These are phyloP conservation scores for Zaprionus lineosus DNA, from an alignment of 2,888 invertebrate genomes.

Conservation along the genomic window DNA sequence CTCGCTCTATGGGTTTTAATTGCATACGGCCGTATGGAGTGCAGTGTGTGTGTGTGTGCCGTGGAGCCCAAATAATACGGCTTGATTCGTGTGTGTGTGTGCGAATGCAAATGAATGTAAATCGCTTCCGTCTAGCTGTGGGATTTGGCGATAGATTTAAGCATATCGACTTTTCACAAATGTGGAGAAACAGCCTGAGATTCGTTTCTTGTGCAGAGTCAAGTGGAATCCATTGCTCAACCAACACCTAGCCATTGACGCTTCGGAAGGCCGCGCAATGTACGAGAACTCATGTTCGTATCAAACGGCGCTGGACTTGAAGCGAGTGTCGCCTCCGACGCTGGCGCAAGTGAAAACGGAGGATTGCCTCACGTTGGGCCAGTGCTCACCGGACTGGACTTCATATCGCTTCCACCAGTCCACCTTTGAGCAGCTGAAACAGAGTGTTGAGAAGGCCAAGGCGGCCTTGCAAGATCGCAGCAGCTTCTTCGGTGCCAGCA, in stretches of 20 bases:
- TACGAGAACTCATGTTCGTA: slow-evolving; percentile 97
- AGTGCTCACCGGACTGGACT: slow-evolving; percentile 88
- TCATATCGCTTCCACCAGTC: slow-evolving; percentile 92
- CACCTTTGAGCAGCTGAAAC: slow-evolving; percentile 94
- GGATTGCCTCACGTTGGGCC: slow-evolving; percentile 83
- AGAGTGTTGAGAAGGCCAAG: slow-evolving; percentile 95
- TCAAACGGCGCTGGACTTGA: slow-evolving; percentile 91
- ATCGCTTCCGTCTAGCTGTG: no score
- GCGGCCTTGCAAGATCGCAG: slow-evolving; percentile 91
- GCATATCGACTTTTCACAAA: no score
- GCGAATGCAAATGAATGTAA: no score
- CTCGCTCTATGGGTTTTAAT: no score
- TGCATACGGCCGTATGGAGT: no score
- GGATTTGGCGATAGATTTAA: no score
- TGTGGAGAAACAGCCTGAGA: no score
- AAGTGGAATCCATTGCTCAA: slow-evolving; percentile 80
- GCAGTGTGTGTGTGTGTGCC: no score
- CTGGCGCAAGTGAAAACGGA: slow-evolving; percentile 83
- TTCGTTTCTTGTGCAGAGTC: slow-evolving; percentile 62
- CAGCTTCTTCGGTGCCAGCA: slow-evolving; percentile 87
- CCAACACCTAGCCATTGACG: slow-evolving; percentile 70
- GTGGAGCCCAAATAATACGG: no score
- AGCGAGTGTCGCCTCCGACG: slow-evolving; percentile 85
- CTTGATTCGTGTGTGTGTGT: no score
- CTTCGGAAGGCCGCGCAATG: slow-evolving; percentile 84